Base-by-base conservation (phyloP, 2,797 vertebrate genomes). In the Setipinna tenuifilis region DNA sequence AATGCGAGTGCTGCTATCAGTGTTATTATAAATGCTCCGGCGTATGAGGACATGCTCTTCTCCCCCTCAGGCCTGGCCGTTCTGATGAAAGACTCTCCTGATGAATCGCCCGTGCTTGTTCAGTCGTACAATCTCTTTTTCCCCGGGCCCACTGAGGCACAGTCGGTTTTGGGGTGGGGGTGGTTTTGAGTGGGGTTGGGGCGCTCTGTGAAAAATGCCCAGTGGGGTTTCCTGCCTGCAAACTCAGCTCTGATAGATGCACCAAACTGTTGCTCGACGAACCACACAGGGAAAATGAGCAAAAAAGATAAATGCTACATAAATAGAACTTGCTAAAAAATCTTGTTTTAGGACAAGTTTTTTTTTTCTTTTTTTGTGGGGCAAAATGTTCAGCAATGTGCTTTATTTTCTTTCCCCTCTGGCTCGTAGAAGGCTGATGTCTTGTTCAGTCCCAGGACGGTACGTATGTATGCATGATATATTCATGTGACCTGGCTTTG, bases 191-290 rank as follows among this genome's bases (percentile, higher is more conserved):
- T 1, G 82, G 46, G 9, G 65, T n/a, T 28, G 58, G 80, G n/a
- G 3, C 19, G 31, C 82, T 50, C 50, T 14, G 57, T 84, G 83
- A 84, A 84, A 19, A 81, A 81, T 61, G 61, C 11, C 31, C 41
- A 23, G 19, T 59, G 82, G 59, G 21, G 58, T 46, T 78, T 78
- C 71, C 71, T 78, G 71, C 35, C 35, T 78, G 17, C 19, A 19
- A 78, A 35, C 31, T 17, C 71, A 6, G 16, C 17, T 78, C 71
- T 78, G 71, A 78, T 78, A 78, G 71, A 78, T 78, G 71, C 71
- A 21, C 31, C 71, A 44, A 44, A 78, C 31, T 78, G 71, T 78
- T 44, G 35, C 71, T 78, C 71, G 71, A 41, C 19, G 31, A 44
- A 78, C 71, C 71, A 78, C 71, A 10, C 31, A 6, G 7, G 71